Percentiles rank a stretch among this genome's conserved stretches.
phyloP scores from a whole-genome alignment of 2,113 vertebrate species.

The Siniperca chuatsi region DNA sequence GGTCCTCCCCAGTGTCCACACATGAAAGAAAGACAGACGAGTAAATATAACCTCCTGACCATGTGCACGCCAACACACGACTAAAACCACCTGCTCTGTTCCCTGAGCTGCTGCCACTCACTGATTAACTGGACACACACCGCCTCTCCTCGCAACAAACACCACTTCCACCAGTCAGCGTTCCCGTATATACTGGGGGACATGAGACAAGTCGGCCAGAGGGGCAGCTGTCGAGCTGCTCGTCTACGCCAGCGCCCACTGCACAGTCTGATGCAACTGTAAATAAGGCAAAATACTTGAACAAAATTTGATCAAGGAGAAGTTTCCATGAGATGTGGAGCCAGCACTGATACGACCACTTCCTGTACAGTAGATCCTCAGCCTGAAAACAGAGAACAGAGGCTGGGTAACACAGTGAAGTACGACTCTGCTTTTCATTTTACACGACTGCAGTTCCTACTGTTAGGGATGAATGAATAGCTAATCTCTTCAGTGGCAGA shows the following conservation, averaged over 20 bases:
- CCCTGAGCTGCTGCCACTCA: constrained; percentile 80
- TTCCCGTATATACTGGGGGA: constrained; percentile 30
- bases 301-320: constrained; percentile 56
- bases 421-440: constrained; percentile 25
- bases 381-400: constrained; percentile 15
- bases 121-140: constrained; percentile 44
- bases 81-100: constrained; percentile 65
- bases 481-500: constrained; percentile 52
- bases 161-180: constrained; percentile 16
- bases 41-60: constrained; percentile 56
- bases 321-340: constrained; percentile 43
- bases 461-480: constrained; percentile 29
- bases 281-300: constrained; percentile 77
- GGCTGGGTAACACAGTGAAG: constrained; percentile 54
- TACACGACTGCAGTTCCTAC: constrained; percentile 28
- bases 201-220: constrained; percentile 21
- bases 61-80: constrained; percentile 13
- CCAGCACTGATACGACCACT: constrained; percentile 32
- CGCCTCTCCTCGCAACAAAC: constrained; percentile 22
- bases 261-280: constrained; percentile 63
- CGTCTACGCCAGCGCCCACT: constrained; percentile 39
- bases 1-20: constrained; percentile 63
- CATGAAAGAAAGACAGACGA: constrained; percentile 58
- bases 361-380: constrained; percentile 18
- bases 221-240: constrained; percentile 39